Evolutionary conservation across 2,113 vertebrate genomes (phyloP).

Genomic region (Balaenoptera acutorostrata): DNA sequence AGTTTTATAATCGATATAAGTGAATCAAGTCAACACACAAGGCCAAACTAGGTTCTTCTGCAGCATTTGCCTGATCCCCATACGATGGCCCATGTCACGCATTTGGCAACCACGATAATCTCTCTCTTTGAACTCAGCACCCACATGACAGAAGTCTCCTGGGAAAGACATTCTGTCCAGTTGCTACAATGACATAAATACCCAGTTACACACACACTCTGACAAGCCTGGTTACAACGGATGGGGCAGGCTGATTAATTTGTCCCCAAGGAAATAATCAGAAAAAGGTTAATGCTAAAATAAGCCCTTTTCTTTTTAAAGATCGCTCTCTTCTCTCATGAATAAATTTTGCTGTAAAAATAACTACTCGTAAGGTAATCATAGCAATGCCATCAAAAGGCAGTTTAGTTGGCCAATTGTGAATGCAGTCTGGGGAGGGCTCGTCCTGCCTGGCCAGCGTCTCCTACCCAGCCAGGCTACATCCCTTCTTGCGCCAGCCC

Average conservation of each 20-base stretch:
- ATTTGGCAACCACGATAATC: neutral
- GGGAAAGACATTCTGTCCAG: neutral
- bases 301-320: neutral
- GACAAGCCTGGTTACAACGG: constrained; percentile 20
- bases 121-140: neutral
- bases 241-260: constrained; percentile 14
- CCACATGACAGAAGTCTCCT: neutral
- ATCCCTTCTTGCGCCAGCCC: accelerated
- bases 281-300: constrained; percentile 25
- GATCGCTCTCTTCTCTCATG: neutral
- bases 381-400: neutral
- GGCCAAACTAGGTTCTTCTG: neutral
- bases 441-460: accelerated
- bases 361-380: neutral
- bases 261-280: neutral
- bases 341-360: neutral
- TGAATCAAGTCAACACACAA: neutral
- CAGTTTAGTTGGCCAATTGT: neutral
- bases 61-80: neutral
- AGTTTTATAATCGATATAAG: neutral
- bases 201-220: too few species aligned
- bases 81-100: neutral
- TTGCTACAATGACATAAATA: neutral
- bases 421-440: neutral
- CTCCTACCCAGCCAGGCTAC: neutral